These are phyloP conservation scores for Nebria salina DNA, from an alignment of 2,888 invertebrate species.

Conservation along the genomic window DNA sequence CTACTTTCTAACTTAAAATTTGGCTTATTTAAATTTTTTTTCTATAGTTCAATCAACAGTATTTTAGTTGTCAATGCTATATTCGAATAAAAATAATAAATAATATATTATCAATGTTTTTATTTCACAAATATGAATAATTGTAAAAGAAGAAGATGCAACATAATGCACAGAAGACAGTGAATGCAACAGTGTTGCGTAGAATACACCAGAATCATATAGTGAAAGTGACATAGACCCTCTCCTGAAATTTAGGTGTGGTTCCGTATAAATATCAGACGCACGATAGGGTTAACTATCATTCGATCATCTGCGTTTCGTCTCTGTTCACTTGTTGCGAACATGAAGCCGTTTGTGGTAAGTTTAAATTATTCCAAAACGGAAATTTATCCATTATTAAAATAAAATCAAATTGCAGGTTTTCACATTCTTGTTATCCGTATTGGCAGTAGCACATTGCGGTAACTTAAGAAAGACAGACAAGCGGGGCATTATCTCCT, in stretches of 20 bases:
- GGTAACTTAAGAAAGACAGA: conserved; percentile 47
- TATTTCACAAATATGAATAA: neutral
- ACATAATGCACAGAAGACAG: neutral
- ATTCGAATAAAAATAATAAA: neutral
- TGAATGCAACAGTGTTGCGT: neutral
- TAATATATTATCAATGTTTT: neutral
- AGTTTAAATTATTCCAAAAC: neutral
- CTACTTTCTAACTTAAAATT: neutral
- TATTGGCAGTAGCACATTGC: conserved; percentile 47
- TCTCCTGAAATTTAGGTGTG: conserved; percentile 35
- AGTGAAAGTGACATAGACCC: conserved; percentile 18
- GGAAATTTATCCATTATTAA: neutral
- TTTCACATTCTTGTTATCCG: conserved; percentile 53
- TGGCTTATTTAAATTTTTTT: neutral
- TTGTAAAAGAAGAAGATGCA: neutral
- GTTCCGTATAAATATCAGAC: conserved; percentile 30
- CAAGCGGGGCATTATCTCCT: conserved; percentile 34
- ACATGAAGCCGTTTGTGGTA: conserved; percentile 39
- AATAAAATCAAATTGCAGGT: conserved; percentile 52
- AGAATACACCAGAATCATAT: neutral
- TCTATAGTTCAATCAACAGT: neutral
- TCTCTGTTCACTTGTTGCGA: conserved; percentile 10
- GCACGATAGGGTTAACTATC: conserved; percentile 31
- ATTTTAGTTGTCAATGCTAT: neutral
- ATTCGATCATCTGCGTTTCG: conserved; percentile 33